Evolutionary conservation across 1,140 invertebrate species (phyloP).

Genomic region (Vollenhovia emeryi): DNA sequence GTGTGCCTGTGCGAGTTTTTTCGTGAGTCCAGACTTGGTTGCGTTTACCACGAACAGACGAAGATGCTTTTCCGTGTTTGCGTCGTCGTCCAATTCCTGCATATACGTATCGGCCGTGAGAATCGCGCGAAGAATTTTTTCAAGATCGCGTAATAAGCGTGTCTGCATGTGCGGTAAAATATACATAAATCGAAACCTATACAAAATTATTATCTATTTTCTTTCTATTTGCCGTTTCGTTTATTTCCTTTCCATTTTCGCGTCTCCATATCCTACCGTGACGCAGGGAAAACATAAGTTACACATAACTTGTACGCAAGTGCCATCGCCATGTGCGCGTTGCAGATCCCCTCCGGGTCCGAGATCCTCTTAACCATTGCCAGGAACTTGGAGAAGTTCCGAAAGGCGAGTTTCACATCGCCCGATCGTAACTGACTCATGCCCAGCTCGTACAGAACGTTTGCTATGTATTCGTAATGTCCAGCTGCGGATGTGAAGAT

Average conservation of each 20-base stretch:
- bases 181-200: neutral
- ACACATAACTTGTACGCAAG: conserved; percentile 72
- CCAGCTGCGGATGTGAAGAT: conserved; percentile 63
- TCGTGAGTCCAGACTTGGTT: conserved; percentile 46
- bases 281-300: neutral
- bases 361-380: conserved; percentile 61
- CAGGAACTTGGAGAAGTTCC: conserved; percentile 69
- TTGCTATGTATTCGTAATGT: conserved; percentile 59
- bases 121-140: neutral
- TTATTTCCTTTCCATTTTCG: neutral
- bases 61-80: conserved; percentile 69
- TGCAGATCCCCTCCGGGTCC: conserved; percentile 69
- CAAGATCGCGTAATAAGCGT: neutral
- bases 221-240: neutral
- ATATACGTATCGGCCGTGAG: neutral
- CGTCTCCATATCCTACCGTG: neutral
- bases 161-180: neutral
- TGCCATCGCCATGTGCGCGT: conserved; percentile 71
- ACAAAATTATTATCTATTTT: neutral
- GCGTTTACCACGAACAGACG: conserved; percentile 62
- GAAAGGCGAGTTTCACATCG: conserved; percentile 58
- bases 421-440: conserved; percentile 60
- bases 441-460: conserved; percentile 70
- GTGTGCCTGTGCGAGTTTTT: conserved; percentile 74
- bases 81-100: conserved; percentile 65